A percentile compares a stretch with the other conserved stretches of the same genome.
phyloP scores from a whole-genome alignment of 2,888 invertebrate species.

The Sipha maydis region DNA sequence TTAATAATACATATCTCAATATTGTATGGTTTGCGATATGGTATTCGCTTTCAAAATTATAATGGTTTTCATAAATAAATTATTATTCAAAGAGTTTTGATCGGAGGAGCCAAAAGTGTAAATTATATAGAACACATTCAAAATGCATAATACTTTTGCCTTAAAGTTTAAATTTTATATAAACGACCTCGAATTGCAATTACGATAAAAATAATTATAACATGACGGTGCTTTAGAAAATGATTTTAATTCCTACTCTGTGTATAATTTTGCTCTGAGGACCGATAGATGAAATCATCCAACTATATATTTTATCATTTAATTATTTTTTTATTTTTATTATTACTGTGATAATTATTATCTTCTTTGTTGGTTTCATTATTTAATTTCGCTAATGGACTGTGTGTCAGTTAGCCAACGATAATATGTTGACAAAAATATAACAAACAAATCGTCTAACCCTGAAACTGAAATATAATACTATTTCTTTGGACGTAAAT shows the following conservation, averaged over 20 bases:
- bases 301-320: neutral
- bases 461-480: neutral
- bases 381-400: constrained; percentile 6
- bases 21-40: no score
- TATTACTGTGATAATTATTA: neutral
- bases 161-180: neutral
- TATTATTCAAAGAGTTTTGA: neutral
- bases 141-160: neutral
- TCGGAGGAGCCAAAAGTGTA: neutral
- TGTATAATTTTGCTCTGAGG: neutral
- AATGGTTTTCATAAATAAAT: neutral
- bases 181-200: neutral
- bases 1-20: no score
- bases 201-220: neutral
- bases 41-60: neutral
- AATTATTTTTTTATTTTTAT: neutral
- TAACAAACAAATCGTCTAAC: neutral
- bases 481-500: neutral
- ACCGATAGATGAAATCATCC: neutral
- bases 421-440: neutral
- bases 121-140: neutral
- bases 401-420: neutral
- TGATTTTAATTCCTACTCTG: neutral
- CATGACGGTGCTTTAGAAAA: neutral
- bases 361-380: neutral